Percentiles rank a stretch among this genome's conserved stretches.
These are phyloP conservation scores for Drosophila seclusa DNA, from an alignment of 2,888 invertebrate genomes.

Conservation along the genomic window DNA sequence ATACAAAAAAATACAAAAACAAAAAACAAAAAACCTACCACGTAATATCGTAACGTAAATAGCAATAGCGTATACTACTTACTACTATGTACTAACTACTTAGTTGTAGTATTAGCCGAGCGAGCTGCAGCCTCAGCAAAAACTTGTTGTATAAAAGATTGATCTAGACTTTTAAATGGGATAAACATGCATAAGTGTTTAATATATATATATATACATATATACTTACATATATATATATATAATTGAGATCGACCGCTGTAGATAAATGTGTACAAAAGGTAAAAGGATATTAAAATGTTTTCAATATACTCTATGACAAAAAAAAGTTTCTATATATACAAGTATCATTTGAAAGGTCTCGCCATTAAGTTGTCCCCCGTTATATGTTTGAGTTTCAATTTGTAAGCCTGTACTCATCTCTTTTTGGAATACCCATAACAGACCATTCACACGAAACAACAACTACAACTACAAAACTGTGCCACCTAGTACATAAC, in stretches of 20 bases:
- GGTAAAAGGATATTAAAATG: conserved; percentile 28
- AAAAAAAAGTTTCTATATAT: conserved; percentile 17
- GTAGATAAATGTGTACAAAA: conserved; percentile 74
- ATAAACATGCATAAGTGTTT: conserved; percentile 31
- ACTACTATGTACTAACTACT: conserved; percentile 16
- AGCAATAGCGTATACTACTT: conserved; percentile 69
- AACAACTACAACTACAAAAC: conserved; percentile 65
- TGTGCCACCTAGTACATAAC: conserved; percentile 81
- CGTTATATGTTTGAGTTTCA: not conserved
- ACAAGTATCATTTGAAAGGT: conserved; percentile 52
- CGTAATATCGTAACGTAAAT: conserved; percentile 72
- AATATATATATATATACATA: conserved; percentile 39
- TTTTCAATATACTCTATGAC: conserved; percentile 37
- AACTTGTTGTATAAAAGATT: conserved; percentile 79
- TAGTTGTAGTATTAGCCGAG: conserved; percentile 60
- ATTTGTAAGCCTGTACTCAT: conserved; percentile 7
- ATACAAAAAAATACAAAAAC: conserved; percentile 9
- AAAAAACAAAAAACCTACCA: conserved; percentile 47
- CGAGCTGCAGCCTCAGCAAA: conserved; percentile 57
- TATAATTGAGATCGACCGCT: conserved; percentile 56
- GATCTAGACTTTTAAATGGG: conserved; percentile 76
- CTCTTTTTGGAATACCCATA: conserved; percentile 33
- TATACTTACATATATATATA: conserved; percentile 46
- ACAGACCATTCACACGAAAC: conserved; percentile 52
- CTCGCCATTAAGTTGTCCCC: conserved; percentile 55